Evolutionary conservation across 2,113 vertebrate species (phyloP), one percentile per base, ranked within the genome.

Genomic region (Syrrhaptes paradoxus): DNA sequence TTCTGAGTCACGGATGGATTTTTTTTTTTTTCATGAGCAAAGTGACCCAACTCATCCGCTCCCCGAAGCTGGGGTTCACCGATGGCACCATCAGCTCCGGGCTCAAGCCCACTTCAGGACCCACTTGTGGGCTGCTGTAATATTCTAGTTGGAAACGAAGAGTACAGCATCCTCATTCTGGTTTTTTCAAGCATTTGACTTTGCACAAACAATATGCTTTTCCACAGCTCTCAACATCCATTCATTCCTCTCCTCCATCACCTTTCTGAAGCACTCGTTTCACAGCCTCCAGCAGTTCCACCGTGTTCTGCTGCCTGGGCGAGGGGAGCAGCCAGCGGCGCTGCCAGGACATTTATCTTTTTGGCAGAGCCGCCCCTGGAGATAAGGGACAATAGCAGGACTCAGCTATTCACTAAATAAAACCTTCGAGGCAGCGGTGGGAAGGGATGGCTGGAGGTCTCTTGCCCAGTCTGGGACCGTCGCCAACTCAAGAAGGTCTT

Each of bases 71-170:
- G 36, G 38, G 54, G 26, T 28, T 62, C 66, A 73, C 76, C 72
- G 43, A 4, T 0, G 28, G 22, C 55, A 20, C n/a, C 7, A 0
- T n/a, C 55, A 63, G 71, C 66, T 17, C 41, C 0, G 3, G 18
- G 34, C 71, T 78, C 2, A 0, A 78, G 63, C 34, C 34, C 78
- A 61, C 79, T 66, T 54, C 36, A 90, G 43, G 68, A 54, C 74
- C 84, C 74, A 52, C 63, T 43, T 4, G 41, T 34, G 51, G 34
- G 45, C 48, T 70, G 18, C 8, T 41, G 46, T 17, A 21, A 31
- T 17, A 6, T 13, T 11, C 17, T 11, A 7, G 31, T 0, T 3
- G 0, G 29, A 36, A 48, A 55, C 17, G 21, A 59, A 38, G 21
- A 15, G 5, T 10, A 52, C 1, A 20, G 15, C 36, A 38, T 26